Evolutionary conservation across 2,888 invertebrate genomes (phyloP).

Genomic region (Papilio demoleus): DNA sequence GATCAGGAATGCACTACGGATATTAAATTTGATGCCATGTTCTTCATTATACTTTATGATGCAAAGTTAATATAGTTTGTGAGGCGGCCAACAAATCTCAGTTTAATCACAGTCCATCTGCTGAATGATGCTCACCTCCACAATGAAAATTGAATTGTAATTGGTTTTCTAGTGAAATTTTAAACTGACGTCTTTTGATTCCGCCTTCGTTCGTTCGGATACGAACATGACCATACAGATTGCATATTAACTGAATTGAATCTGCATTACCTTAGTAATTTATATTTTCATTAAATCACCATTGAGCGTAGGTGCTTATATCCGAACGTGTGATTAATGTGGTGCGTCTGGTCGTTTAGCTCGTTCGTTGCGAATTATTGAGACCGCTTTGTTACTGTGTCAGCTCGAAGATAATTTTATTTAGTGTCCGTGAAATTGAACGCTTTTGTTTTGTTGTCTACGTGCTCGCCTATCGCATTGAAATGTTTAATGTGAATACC

Average conservation of each 20-base stretch:
- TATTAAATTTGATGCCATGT: neutral
- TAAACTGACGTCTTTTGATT: slow-evolving; percentile 68
- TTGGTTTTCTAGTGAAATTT: slow-evolving; percentile 68
- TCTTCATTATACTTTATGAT: slow-evolving; percentile 3
- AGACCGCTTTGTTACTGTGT: slow-evolving; percentile 77
- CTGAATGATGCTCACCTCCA: slow-evolving; percentile 48
- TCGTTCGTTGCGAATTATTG: slow-evolving; percentile 77
- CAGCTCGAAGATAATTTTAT: slow-evolving; percentile 78
- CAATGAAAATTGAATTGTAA: slow-evolving; percentile 73
- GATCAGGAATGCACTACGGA: neutral
- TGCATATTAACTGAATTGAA: slow-evolving; percentile 75
- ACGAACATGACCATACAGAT: slow-evolving; percentile 58
- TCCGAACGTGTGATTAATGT: slow-evolving; percentile 64
- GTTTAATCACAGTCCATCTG: slow-evolving; percentile 56
- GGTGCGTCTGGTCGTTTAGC: slow-evolving; percentile 61
- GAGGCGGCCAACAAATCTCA: slow-evolving; percentile 49
- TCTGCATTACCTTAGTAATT: slow-evolving; percentile 50
- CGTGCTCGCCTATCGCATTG: slow-evolving; percentile 60
- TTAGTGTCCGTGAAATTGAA: slow-evolving; percentile 80
- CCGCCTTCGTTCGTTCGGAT: slow-evolving; percentile 51
- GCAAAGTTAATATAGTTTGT: slow-evolving; percentile 17
- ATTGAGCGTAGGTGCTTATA: slow-evolving; percentile 43
- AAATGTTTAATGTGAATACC: slow-evolving; percentile 58
- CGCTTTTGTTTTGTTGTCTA: slow-evolving; percentile 63
- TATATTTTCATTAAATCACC: slow-evolving; percentile 49